Conservation (phyloP, 2,888 invertebrate species). For the Bellardia bayeri region DNA sequence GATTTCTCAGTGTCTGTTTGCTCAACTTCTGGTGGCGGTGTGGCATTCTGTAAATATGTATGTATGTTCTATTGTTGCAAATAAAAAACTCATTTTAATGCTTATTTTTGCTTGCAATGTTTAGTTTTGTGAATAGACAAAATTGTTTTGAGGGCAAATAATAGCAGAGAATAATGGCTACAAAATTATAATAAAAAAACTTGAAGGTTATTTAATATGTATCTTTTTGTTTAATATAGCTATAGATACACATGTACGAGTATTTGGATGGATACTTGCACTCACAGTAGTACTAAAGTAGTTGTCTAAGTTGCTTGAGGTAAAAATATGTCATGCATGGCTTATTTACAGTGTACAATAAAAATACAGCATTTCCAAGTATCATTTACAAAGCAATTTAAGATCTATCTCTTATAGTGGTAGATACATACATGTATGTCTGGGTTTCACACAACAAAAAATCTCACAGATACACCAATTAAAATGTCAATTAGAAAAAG, state of each 20-base stretch:
- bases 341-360: constrained; percentile 38
- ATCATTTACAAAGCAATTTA: constrained; percentile 54
- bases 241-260: background rate
- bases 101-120: constrained; percentile 32
- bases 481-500: constrained; percentile 54
- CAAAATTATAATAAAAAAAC: constrained; percentile 23
- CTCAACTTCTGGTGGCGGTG: constrained; percentile 36
- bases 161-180: constrained; percentile 24
- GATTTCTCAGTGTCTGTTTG: constrained; percentile 56
- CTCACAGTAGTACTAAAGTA: constrained; percentile 4
- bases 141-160: constrained; percentile 58
- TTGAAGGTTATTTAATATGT: constrained; percentile 71
- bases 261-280: constrained; percentile 10
- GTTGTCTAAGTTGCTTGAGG: constrained; percentile 52
- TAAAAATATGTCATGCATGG: constrained; percentile 68
- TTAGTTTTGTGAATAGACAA: constrained; percentile 47
- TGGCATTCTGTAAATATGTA: constrained; percentile 33
- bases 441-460: constrained; percentile 9
- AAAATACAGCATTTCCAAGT: constrained; percentile 23
- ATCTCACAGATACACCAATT: constrained; percentile 56
- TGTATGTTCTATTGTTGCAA: constrained; percentile 43
- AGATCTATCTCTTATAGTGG: no score
- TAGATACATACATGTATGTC: constrained; percentile 8
- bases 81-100: background rate
- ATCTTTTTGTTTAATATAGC: constrained; percentile 27